phyloP scores from a whole-genome alignment of 1,140 invertebrate species.

The Lepidotrigona ventralis region DNA sequence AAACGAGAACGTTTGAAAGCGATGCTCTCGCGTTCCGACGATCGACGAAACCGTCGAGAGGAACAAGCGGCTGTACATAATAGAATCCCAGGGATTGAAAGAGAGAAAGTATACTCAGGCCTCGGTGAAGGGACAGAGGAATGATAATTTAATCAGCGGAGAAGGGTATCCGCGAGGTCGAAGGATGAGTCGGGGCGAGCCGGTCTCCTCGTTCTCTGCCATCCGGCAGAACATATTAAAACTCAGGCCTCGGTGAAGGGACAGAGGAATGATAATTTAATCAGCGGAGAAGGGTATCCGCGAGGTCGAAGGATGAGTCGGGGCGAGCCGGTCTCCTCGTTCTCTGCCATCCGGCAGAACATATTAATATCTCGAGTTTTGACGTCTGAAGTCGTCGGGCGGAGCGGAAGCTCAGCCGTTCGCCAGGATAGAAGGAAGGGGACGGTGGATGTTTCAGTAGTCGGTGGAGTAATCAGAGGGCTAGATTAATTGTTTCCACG shows the following conservation, averaged over 20 bases:
- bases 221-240: constrained; percentile 78
- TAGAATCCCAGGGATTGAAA: background rate
- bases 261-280: constrained; percentile 66
- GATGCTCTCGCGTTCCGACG: background rate
- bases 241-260: no score
- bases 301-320: background rate
- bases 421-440: constrained; percentile 23
- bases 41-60: background rate
- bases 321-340: constrained; percentile 30
- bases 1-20: background rate
- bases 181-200: background rate
- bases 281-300: constrained; percentile 48
- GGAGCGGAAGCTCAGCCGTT: constrained; percentile 44
- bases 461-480: constrained; percentile 76
- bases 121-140: constrained; percentile 14
- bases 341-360: constrained; percentile 72
- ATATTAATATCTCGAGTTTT: constrained; percentile 81
- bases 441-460: constrained; percentile 25
- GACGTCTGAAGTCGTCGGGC: constrained; percentile 67
- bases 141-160: constrained; percentile 68
- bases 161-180: constrained; percentile 32
- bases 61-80: no score
- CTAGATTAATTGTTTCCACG: constrained; percentile 80
- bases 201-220: constrained; percentile 60
- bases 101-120: constrained; percentile 1